Evolutionary conservation across 2,888 invertebrate genomes (phyloP).

Genomic region (Euplexia lucipara): DNA sequence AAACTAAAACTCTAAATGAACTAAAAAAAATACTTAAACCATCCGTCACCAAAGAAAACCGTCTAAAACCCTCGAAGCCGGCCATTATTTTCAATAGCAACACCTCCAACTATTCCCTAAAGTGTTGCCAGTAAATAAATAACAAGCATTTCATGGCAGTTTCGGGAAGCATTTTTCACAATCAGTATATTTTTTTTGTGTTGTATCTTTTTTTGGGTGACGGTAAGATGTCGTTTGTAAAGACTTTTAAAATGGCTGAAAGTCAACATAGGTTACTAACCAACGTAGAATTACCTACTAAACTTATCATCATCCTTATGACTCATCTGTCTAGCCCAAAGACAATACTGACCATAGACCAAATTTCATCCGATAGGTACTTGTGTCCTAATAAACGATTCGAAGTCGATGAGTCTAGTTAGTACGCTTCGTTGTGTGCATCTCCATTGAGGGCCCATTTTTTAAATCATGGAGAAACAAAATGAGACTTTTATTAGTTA

Average conservation of each 20-base stretch:
- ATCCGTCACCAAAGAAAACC: slow-evolving; percentile 26
- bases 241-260: background rate
- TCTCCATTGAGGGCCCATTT: no score
- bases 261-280: no score
- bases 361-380: no score
- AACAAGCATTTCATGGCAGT: slow-evolving; percentile 42
- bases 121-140: slow-evolving; percentile 52
- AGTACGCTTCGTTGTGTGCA: no score
- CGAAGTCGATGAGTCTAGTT: no score
- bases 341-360: no score
- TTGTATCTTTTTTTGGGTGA: slow-evolving; percentile 1
- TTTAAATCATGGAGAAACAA: no score
- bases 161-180: slow-evolving; percentile 57
- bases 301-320: no score
- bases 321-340: no score
- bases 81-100: slow-evolving; percentile 57
- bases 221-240: background rate
- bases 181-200: slow-evolving; percentile 38
- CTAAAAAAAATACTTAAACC: background rate
- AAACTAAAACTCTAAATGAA: background rate
- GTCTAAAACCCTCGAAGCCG: slow-evolving; percentile 31
- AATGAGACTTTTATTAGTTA: no score
- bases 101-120: slow-evolving; percentile 45
- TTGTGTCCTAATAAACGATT: no score
- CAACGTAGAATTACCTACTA: no score